Evolutionary conservation across 2,797 vertebrate genomes (phyloP).

Genomic region (Toxotes lorentzi): DNA sequence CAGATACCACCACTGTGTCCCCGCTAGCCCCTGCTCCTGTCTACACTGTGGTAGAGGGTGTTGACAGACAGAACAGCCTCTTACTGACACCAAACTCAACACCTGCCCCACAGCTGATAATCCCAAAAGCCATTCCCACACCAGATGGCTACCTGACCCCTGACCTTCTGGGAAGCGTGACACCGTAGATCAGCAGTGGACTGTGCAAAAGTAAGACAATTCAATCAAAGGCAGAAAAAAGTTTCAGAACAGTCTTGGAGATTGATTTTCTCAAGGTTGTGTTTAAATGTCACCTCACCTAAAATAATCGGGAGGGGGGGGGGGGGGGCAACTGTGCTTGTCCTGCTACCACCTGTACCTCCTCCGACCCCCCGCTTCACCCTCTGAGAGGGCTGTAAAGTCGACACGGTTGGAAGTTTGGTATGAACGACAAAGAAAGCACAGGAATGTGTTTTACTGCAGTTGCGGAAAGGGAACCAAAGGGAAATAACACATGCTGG

Average conservation of each 20-base stretch:
- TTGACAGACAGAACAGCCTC: conserved; percentile 91
- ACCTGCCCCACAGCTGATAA: conserved; percentile 66
- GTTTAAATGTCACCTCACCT: conserved; percentile 33
- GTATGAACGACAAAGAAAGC: neutral
- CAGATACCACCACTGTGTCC: conserved; percentile 48
- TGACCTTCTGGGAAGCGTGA: conserved; percentile 92
- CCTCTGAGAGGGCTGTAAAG: neutral
- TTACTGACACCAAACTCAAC: conserved; percentile 87
- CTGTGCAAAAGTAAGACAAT: conserved; percentile 27
- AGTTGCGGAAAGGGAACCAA: conserved; percentile 11
- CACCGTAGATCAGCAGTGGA: conserved; percentile 77
- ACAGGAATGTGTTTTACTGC: conserved; percentile 17
- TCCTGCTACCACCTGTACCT: conserved; percentile 17
- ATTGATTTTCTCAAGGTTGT: neutral
- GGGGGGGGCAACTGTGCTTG: neutral
- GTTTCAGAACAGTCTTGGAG: neutral
- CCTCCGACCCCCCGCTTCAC: conserved; percentile 1
- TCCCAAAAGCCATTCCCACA: conserved; percentile 85
- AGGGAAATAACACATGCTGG: conserved; percentile 8
- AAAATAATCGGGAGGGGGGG: conserved; percentile 23
- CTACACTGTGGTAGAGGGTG: conserved; percentile 92
- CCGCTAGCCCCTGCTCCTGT: conserved; percentile 84
- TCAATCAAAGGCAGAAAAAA: conserved; percentile 18
- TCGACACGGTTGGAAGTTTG: neutral
- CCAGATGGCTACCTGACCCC: conserved; percentile 92